These are phyloP conservation scores for Hoplostethus mediterraneus DNA, from an alignment of 2,797 vertebrate species.

Conservation along the genomic window DNA sequence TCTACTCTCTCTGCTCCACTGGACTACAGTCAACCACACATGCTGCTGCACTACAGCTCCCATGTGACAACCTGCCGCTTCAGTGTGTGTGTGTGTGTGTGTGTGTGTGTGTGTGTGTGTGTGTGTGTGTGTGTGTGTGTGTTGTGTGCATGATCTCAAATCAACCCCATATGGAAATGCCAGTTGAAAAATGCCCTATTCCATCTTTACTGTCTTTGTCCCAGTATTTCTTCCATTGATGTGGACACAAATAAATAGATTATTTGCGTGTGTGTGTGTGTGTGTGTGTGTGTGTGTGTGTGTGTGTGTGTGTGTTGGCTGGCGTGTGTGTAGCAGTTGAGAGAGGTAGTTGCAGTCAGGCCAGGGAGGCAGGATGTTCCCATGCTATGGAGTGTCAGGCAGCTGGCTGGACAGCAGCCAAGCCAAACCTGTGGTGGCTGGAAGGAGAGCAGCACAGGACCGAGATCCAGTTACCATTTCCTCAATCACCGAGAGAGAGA, in stretches of 20 bases:
- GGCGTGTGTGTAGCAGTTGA: conserved; percentile 19
- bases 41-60: conserved; percentile 18
- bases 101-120: neutral
- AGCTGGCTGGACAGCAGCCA: conserved; percentile 84
- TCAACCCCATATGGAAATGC: conserved; percentile 49
- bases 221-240: conserved; percentile 41
- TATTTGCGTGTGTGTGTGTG: conserved; percentile 10
- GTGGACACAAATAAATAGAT: conserved; percentile 49
- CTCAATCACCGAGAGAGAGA: conserved; percentile 60
- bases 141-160: conserved; percentile 32
- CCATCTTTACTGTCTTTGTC: conserved; percentile 16
- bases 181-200: conserved; percentile 36
- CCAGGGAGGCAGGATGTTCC: conserved; percentile 86
- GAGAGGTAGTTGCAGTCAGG: conserved; percentile 34
- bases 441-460: conserved; percentile 67
- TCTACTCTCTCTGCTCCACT: conserved; percentile 46
- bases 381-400: conserved; percentile 88
- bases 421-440: conserved; percentile 82
- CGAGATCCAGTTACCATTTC: conserved; percentile 82
- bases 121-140: neutral
- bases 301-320: neutral
- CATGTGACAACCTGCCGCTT: conserved; percentile 42
- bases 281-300: conserved; percentile 9
- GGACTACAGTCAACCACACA: conserved; percentile 49
- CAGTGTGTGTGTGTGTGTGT: conserved; percentile 17